Conservation (phyloP, 2,797 vertebrate species). For the Neosilurus hyrtlii region DNA sequence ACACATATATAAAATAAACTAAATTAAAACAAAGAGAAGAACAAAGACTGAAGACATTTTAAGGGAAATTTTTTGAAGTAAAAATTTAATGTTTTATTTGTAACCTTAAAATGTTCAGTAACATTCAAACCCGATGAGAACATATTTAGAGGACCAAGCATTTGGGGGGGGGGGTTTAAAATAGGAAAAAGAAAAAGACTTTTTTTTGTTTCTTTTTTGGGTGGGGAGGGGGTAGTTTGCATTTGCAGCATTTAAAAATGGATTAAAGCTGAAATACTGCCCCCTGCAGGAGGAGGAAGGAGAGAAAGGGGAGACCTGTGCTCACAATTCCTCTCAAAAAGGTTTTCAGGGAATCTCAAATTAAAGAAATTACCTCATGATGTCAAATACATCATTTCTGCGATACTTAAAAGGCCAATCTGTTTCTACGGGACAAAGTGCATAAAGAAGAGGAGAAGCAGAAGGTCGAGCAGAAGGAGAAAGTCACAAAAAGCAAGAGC, state of each 20-base stretch:
- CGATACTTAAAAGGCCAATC: not conserved
- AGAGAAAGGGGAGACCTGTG: not conserved
- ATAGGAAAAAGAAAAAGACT: conserved; percentile 34
- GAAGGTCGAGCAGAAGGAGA: not conserved
- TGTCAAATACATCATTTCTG: not conserved
- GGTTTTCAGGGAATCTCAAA: not conserved
- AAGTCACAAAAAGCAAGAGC: not conserved
- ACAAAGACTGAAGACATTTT: not conserved
- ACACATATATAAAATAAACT: no score
- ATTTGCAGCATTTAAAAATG: conserved; percentile 46
- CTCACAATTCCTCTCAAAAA: not conserved
- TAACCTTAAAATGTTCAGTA: conserved; percentile 63
- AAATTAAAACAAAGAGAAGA: not conserved
- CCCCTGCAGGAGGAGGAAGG: not conserved
- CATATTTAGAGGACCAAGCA: conserved; percentile 52
- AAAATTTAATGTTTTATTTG: conserved; percentile 66
- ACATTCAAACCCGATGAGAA: conserved; percentile 55
- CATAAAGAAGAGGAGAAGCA: conserved; percentile 45
- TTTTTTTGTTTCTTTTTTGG: no score
- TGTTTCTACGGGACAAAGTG: conserved; percentile 8
- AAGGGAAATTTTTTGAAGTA: conserved; percentile 45
- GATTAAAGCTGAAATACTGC: conserved; percentile 33
- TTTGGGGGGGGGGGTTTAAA: conserved; percentile 41
- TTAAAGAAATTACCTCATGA: not conserved
- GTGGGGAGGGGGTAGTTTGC: no score